Evolutionary conservation across 2,797 vertebrate genomes (phyloP), one percentile per base, ranked within the genome.

Genomic region (Smutsia gigantea): DNA sequence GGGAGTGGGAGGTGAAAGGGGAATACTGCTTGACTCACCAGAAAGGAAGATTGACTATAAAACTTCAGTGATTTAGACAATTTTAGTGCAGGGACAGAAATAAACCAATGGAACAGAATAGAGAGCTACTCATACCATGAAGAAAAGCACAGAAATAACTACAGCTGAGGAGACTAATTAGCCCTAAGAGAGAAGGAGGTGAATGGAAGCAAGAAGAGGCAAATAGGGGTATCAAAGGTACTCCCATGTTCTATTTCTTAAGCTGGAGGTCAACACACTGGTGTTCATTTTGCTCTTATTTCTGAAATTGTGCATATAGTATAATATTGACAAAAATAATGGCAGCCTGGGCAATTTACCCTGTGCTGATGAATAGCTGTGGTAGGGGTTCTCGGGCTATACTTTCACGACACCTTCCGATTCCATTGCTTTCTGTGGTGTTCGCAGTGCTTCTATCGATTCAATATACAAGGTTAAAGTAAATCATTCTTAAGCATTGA

Each of bases 351-450:
- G 29, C 4, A 17, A 55, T 39, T 49, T 14, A 7, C 39, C 42
- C 29, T 17, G 39, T n/a, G 9, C 64, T 71, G 25, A 42, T 0
- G 51, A 72, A 61, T 59, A 82, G 13, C 42, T 29, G 7, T 15
- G 12, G 7, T 0, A 2, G 10, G 34, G 37, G 7, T 37, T 91
- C 66, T n/a, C 51, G 79, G 37, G 9, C n/a, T 34, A 12, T 7
- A 37, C 29, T 10, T 51, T 27, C 2, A 2, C 0, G 18, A 69
- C 1, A 11, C 7, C 7, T 49, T 59, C 25, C 51, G 46, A 53
- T 7, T 85, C 25, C 51, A 12, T 7, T 39, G 34, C 37, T 87
- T 92, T 72, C 90, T 51, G 42, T 49, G 68, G 49, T 51, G 34
- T 85, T 74, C 74, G 29, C 49, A 83, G 68, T 5, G 66, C 10